These are phyloP conservation scores for Urocitellus parryii DNA, from an alignment of 2,113 vertebrate species.

Conservation along the genomic window DNA sequence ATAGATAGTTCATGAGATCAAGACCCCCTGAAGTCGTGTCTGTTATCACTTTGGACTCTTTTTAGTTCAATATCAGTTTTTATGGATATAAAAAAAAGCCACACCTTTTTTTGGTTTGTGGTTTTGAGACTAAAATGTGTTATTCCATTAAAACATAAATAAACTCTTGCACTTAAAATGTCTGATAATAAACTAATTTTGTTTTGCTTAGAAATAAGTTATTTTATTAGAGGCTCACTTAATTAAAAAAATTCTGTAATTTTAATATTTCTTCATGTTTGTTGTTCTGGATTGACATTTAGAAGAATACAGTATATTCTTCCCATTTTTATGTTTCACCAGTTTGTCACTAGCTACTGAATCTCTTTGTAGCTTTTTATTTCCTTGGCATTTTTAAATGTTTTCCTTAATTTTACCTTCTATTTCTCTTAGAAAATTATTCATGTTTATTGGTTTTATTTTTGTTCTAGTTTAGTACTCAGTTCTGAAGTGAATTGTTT, in stretches of 20 bases:
- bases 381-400: background rate
- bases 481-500: background rate
- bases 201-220: background rate
- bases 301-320: background rate
- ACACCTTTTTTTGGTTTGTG: background rate
- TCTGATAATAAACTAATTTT: background rate
- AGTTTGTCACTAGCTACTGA: background rate
- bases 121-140: background rate
- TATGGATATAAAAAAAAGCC: background rate
- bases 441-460: background rate
- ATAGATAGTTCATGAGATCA: background rate
- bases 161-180: background rate
- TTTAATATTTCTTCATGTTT: background rate
- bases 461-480: constrained; percentile 2
- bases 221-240: background rate
- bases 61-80: background rate
- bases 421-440: background rate
- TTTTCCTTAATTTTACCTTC: constrained; percentile 13
- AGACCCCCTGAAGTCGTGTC: background rate
- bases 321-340: background rate
- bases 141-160: background rate
- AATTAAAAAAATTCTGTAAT: background rate
- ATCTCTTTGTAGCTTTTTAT: background rate
- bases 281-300: background rate
- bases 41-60: background rate